phyloP scores from a whole-genome alignment of 2,113 vertebrate species.

The Neoarius graeffei region DNA sequence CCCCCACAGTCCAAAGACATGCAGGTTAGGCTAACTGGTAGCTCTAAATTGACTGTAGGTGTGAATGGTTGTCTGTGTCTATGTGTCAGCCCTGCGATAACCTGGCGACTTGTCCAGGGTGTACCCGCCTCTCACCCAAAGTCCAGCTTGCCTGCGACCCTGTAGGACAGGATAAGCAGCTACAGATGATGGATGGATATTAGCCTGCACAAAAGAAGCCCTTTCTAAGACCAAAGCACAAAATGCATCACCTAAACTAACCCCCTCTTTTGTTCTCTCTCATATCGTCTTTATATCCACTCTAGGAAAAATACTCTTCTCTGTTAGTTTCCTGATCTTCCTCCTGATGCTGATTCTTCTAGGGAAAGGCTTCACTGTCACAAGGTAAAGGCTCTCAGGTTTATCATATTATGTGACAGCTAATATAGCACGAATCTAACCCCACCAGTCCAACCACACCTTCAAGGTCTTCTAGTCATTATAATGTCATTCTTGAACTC shows the following conservation, averaged over 20 bases:
- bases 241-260: neutral
- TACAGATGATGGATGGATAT: neutral
- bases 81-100: too few relatives aligned
- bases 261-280: neutral
- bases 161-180: too few relatives aligned
- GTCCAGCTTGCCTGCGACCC: too few relatives aligned
- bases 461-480: neutral
- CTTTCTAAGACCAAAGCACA: neutral
- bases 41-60: too few relatives aligned
- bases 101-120: too few relatives aligned
- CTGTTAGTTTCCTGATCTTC: conserved; percentile 90
- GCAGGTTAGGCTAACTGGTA: too few relatives aligned
- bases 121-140: too few relatives aligned
- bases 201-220: neutral
- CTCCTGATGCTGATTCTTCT: conserved; percentile 90
- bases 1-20: too few relatives aligned
- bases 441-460: neutral
- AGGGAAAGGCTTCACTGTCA: conserved; percentile 93
- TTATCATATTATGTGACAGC: conserved; percentile 17
- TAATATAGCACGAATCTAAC: neutral
- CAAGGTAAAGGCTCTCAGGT: conserved; percentile 69
- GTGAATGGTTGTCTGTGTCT: too few relatives aligned
- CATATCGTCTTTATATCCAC: conserved; percentile 38
- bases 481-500: neutral
- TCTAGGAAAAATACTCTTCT: conserved; percentile 91